Base-by-base conservation (phyloP, 2,797 vertebrate genomes). In the Petrocephalus schoutedeni region DNA sequence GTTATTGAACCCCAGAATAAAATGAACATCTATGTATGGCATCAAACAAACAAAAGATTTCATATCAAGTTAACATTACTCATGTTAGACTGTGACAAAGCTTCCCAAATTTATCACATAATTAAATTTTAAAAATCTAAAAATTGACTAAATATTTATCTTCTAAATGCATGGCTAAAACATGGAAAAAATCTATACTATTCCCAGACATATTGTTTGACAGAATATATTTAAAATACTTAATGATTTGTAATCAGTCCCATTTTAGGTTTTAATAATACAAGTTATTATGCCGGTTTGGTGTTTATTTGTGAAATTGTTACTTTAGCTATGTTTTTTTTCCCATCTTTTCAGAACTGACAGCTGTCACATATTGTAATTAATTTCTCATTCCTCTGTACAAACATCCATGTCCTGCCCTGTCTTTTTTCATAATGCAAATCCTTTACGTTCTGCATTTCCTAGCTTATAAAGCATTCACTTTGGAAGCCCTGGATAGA, bases 371-470 rank as follows among this genome's bases (percentile, higher is more conserved):
- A 89, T 87, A 88, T 61, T 90, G 89, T 93, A 93, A 95, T 95
- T 97, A 93, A 93, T 92, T 94, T 90, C 90, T 91, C 95, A 95
- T 93, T 94, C 93, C 92, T 95, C 87, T 88, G 87, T 92, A 95
- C 95, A 97, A 94, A 94, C 90, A 87, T 85, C 88, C 90, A 71
- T 92, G 94, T 92, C 91, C 92, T 87, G 92, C 92, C 92, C 91
- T 94, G 91, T 91, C 89, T 91, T 93, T 87, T 95, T 93, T 95
- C 95, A 95, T 92, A 92, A 90, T 91, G 90, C 92, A 96, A 96
- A 95, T 95, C 94, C 94, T 93, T 89, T 91, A 91, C 91, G 92
- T 92, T 92, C 41, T 93, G n/a, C 32, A 89, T 89, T 85, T 86
- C 61, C 89, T 88, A 93, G 89, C 93, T 95, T 95, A 95, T 93